Evolutionary conservation across 1,140 invertebrate genomes (phyloP), one percentile per base, ranked within the genome.

Genomic region (Macrosteles quadrilineatus): DNA sequence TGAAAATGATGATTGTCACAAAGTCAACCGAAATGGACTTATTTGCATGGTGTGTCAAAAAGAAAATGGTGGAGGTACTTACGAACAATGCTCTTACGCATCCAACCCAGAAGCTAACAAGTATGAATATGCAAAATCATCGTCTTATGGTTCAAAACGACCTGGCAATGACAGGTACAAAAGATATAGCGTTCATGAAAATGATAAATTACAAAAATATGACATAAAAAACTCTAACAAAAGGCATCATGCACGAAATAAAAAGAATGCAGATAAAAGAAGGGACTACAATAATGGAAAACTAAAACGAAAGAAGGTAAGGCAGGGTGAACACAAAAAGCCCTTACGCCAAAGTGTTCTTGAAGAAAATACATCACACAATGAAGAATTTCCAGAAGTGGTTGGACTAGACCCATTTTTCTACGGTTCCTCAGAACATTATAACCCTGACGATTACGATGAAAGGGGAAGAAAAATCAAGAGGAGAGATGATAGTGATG

Each of bases 51-150:
- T 87, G 1, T 92, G 90, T 74, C 85, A 86, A 73, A 84, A 91
- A 75, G 82, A 85, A 0, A 86, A 88, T 77, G 89, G 84, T 0
- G 88, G 88, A 21, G 88, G 85, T 3, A 88, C 87, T 70, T 91
- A 85, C 69, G 88, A 92, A 80, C 86, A 87, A 32, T 91, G 90
- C 74, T 86, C 86, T 0, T 91, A 90, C 78, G 83, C 84, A 1
- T 85, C 86, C 19, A 84, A 87, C 72, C 89, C 90, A 0, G 86
- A 87, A 73, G 87, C 88, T 68, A 88, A 90, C 73, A 83, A 88
- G 73, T 91, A 90, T 65, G 70, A 76, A 87, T 88, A 57, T 90
- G 86, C 76, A 80, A 73, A 2, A 79, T 73, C 36, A 79, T 77
- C 0, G 81, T 80, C 30, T 76, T 83, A 82, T 31, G 82, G 82